Evolutionary conservation across 2,797 vertebrate genomes (phyloP).

Genomic region (Sebastes diploproa): DNA sequence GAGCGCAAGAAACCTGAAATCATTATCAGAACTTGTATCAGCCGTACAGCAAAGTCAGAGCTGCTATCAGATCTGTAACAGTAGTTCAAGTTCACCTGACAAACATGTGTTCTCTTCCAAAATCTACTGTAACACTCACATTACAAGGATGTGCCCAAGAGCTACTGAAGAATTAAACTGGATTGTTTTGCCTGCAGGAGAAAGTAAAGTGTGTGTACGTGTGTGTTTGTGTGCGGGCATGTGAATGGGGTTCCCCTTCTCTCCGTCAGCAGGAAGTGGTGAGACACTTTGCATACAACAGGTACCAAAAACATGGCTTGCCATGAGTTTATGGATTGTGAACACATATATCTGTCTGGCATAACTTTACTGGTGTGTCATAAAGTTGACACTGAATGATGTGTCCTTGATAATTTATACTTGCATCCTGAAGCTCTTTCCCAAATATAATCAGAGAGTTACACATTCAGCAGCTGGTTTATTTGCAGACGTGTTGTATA

Average conservation of each 20-base stretch:
- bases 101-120: neutral
- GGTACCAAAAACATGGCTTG: constrained; percentile 1
- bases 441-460: neutral
- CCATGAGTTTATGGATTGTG: neutral
- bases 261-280: constrained; percentile 57
- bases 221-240: neutral
- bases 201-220: neutral
- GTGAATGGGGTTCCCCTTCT: constrained; percentile 46
- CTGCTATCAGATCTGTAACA: too few relatives aligned
- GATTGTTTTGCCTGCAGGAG: constrained; percentile 7
- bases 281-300: constrained; percentile 41
- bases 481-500: neutral
- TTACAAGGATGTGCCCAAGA: neutral
- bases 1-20: neutral
- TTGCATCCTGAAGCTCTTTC: neutral
- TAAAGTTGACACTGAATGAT: neutral
- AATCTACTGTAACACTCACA: neutral
- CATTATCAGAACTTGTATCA: neutral
- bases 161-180: neutral
- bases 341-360: neutral
- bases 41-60: neutral
- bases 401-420: neutral
- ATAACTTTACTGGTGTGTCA: neutral
- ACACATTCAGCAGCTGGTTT: neutral
- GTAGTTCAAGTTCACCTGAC: neutral